Conservation (phyloP, 2,797 vertebrate genomes). For the Alauda arvensis region DNA sequence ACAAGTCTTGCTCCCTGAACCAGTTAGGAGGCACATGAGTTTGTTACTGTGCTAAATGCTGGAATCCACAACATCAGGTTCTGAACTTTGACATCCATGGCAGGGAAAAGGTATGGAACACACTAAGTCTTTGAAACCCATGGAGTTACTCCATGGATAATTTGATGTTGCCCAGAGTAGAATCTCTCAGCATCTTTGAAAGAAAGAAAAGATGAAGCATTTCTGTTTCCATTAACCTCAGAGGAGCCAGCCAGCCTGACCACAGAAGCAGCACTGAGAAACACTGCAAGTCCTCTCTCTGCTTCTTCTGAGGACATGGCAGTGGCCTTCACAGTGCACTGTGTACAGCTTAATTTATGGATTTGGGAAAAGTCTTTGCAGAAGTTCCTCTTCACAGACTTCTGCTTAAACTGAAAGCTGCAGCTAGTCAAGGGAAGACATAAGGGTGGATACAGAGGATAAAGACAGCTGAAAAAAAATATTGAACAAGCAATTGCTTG, state of each 20-base stretch:
- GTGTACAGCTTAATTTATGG: neutral
- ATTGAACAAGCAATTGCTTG: constrained; percentile 21
- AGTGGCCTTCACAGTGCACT: neutral
- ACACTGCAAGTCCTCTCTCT: neutral
- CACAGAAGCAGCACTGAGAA: neutral
- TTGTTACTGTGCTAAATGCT: neutral
- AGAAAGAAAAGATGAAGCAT: neutral
- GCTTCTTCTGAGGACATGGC: neutral
- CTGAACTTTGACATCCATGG: neutral
- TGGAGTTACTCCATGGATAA: neutral
- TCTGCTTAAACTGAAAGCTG: constrained; percentile 29
- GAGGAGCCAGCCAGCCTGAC: neutral
- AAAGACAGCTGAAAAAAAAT: neutral
- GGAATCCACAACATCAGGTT: neutral
- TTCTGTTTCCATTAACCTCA: neutral
- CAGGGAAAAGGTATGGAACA: neutral
- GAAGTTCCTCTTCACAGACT: constrained; percentile 35
- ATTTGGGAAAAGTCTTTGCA: neutral
- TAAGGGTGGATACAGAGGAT: constrained; percentile 12
- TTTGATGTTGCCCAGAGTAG: neutral
- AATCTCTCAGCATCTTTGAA: neutral
- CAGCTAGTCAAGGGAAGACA: neutral
- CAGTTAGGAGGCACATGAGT: neutral
- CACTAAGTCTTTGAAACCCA: neutral
- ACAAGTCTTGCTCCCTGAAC: neutral